Conservation (phyloP, 2,113 vertebrate genomes). For the Pardalotus punctatus region DNA sequence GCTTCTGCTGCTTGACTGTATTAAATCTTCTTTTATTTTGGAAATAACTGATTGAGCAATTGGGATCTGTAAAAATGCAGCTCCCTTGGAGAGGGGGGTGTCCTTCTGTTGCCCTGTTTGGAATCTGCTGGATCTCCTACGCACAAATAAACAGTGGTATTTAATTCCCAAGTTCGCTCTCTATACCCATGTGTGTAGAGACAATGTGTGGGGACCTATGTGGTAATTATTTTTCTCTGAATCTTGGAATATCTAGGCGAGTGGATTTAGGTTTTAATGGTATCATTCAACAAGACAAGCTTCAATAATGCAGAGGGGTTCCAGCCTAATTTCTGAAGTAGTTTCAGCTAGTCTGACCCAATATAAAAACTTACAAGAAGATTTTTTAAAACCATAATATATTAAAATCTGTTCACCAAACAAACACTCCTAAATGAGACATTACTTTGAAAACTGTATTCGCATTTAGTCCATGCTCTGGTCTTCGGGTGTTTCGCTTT, state of each 20-base stretch:
- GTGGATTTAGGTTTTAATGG: neutral
- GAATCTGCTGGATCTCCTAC: neutral
- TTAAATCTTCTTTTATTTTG: neutral
- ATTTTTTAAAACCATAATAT: neutral
- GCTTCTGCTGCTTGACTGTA: neutral
- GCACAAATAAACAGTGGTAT: neutral
- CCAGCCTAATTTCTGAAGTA: neutral
- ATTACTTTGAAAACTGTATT: neutral
- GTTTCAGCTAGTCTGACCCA: neutral
- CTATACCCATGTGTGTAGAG: neutral
- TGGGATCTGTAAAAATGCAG: rapidly evolving
- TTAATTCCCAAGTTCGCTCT: neutral
- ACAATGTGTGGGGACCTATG: neutral
- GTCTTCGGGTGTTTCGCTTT: neutral
- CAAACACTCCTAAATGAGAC: neutral
- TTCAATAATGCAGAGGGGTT: neutral
- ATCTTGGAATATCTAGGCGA: neutral
- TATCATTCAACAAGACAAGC: neutral
- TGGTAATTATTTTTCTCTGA: neutral
- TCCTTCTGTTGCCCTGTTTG: rapidly evolving
- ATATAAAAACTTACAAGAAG: neutral
- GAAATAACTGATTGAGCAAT: neutral
- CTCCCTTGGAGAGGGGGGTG: neutral
- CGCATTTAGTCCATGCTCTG: neutral
- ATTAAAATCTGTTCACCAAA: neutral